Conservation (phyloP, 2,113 vertebrate species). For the Struthio camelus region DNA sequence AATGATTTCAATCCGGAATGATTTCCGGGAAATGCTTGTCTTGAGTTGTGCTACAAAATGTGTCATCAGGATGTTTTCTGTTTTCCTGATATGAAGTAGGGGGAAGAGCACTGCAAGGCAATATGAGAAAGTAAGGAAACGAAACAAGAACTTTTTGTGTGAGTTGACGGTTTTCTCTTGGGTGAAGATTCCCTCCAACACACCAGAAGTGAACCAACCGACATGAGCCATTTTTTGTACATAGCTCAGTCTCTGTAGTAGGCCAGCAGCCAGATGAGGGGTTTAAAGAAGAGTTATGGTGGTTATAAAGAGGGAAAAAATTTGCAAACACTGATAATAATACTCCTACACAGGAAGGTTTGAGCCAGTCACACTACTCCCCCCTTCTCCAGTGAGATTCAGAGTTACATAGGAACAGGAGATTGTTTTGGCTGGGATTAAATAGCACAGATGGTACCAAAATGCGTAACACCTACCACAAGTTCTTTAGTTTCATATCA, state of each 20-base stretch:
- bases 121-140: background rate
- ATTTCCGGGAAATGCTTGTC: conserved; percentile 10
- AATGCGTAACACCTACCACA: conserved; percentile 60
- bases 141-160: background rate
- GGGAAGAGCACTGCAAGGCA: background rate
- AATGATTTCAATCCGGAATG: background rate
- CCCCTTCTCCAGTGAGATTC: conserved; percentile 51
- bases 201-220: conserved; percentile 21
- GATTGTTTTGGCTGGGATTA: conserved; percentile 58
- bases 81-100: background rate
- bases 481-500: conserved; percentile 55
- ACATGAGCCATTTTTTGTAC: background rate
- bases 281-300: conserved; percentile 71
- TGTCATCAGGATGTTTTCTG: conserved; percentile 28
- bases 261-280: conserved; percentile 74
- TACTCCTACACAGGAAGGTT: conserved; percentile 67
- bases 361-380: conserved; percentile 64
- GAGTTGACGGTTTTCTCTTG: background rate
- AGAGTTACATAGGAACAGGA: conserved; percentile 53
- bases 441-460: conserved; percentile 52
- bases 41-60: background rate
- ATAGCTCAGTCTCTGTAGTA: conserved; percentile 51
- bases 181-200: conserved; percentile 16
- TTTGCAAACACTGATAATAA: conserved; percentile 72
- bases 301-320: conserved; percentile 68